A percentile compares a stretch with the other conserved stretches of the same genome.
Evolutionary conservation across 2,113 vertebrate genomes (phyloP).

Genomic region (Cyphomyrus plagiostoma): DNA sequence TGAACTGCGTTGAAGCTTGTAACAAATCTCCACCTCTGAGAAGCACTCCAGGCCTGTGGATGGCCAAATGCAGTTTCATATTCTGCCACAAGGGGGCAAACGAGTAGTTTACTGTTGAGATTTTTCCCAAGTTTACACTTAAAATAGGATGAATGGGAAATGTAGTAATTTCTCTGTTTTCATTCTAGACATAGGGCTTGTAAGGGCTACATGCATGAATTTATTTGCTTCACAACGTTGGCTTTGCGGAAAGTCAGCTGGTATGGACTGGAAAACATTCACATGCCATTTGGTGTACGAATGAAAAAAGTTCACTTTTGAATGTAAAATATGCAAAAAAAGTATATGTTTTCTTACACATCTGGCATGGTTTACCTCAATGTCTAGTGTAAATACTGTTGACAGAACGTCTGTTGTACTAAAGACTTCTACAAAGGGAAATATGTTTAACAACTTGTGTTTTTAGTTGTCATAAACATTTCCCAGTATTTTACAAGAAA

Average conservation of each 20-base stretch:
- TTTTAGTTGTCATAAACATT: slow-evolving; percentile 2
- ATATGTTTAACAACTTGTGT: background rate
- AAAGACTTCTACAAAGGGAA: slow-evolving; percentile 18
- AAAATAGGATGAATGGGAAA: background rate
- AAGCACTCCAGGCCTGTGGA: background rate
- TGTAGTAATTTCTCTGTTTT: background rate
- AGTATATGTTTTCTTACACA: background rate
- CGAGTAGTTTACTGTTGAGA: background rate
- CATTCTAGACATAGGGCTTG: background rate
- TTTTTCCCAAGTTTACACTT: background rate
- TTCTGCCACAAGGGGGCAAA: slow-evolving; percentile 36
- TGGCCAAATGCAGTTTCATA: slow-evolving; percentile 31
- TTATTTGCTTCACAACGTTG: background rate
- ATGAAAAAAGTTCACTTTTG: background rate
- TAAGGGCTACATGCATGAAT: slow-evolving; percentile 15
- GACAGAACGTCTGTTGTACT: slow-evolving; percentile 9
- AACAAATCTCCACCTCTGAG: background rate
- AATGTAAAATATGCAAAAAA: slow-evolving; percentile 22
- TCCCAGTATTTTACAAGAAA: slow-evolving; percentile 17
- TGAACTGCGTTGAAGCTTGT: background rate
- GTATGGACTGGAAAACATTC: slow-evolving; percentile 11
- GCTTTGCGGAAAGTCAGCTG: background rate
- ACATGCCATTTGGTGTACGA: slow-evolving; percentile 6
- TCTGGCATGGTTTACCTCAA: slow-evolving; percentile 20
- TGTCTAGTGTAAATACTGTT: slow-evolving; percentile 25